Evolutionary conservation across 2,797 vertebrate species (phyloP), one percentile per base, ranked within the genome.

Genomic region (Rachycentron canadum): DNA sequence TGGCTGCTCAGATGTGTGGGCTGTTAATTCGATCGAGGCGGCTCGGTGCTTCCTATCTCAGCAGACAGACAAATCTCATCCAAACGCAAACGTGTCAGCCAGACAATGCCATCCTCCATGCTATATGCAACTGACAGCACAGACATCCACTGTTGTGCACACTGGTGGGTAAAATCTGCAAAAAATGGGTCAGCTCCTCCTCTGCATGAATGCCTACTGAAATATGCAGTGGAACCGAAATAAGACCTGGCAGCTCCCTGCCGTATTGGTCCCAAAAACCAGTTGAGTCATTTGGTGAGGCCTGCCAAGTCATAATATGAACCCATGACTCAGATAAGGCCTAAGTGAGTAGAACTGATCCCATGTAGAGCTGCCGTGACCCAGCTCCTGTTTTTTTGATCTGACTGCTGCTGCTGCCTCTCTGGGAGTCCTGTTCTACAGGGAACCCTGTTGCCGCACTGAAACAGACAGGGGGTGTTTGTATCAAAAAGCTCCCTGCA

Each of bases 191-290:
- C 91, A 91, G 66, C 86, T 83, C 79, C 84, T 83, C 79, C 80
- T 88, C 84, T 91, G 78, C 10, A 55, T 86, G 79, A 91, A 88
- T 77, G 83, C 83, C 84, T 89, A 49, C 79, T 92, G 78, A 91
- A 94, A 91, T 92, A 93, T 92, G 89, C 91, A 92, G 84, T 66
- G 62, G 60, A 88, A 82, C 80, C 7, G 59, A 91, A 94, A 93
- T 90, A 88, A 90, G 86, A 91, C 81, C 82, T 91, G 87, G 84
- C 91, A 91, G 82, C 89, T 88, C 79, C 81, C 82, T 84, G 84
- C 79, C 25, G 59, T 86, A 79, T 89, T 85, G 76, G 73, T 87
- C 83, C 88, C 78, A 83, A 92, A 88, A 90, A 90, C 68, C 64
- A 84, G 79, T 82, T 81, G 85, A 91, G 81, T 90, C 81, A 90